Evolutionary conservation across 2,113 vertebrate genomes (phyloP).

Genomic region (Morone chrysops): DNA sequence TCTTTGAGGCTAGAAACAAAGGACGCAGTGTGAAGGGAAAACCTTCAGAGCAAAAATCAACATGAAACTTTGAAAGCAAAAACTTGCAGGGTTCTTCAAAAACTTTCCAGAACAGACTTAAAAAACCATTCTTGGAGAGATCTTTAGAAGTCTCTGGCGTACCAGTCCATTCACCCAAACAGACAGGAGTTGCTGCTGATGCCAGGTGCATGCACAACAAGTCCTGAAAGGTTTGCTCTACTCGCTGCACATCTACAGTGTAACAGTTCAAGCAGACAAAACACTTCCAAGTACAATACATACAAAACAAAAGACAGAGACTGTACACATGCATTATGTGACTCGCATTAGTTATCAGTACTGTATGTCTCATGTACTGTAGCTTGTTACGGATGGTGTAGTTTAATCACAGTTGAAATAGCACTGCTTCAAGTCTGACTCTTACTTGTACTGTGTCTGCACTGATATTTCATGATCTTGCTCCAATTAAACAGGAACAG

Average conservation of each 20-base stretch:
- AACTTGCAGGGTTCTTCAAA: slow-evolving; percentile 52
- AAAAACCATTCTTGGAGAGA: slow-evolving; percentile 53
- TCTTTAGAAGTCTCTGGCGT: slow-evolving; percentile 53
- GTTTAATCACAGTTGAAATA: slow-evolving; percentile 11
- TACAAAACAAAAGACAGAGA: slow-evolving; percentile 23
- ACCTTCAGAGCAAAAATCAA: slow-evolving; percentile 36
- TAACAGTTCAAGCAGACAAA: slow-evolving; percentile 40
- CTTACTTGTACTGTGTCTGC: neutral
- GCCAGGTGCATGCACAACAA: slow-evolving; percentile 63
- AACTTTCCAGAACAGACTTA: slow-evolving; percentile 52
- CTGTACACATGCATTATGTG: neutral
- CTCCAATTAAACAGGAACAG: neutral
- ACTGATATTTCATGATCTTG: neutral
- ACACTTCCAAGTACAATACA: slow-evolving; percentile 26
- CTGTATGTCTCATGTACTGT: neutral
- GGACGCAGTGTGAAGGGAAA: slow-evolving; percentile 21
- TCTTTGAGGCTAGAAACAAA: slow-evolving; percentile 47
- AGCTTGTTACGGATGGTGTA: neutral
- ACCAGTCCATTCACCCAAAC: slow-evolving; percentile 51
- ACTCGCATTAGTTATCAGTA: slow-evolving; percentile 3
- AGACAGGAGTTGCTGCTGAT: slow-evolving; percentile 54
- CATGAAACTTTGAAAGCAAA: slow-evolving; percentile 60
- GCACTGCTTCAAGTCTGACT: neutral
- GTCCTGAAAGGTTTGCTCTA: slow-evolving; percentile 43
- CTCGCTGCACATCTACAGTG: slow-evolving; percentile 24